Base-by-base conservation (phyloP, 1,140 invertebrate species). In the Cyrtorhinus lividipennis region DNA sequence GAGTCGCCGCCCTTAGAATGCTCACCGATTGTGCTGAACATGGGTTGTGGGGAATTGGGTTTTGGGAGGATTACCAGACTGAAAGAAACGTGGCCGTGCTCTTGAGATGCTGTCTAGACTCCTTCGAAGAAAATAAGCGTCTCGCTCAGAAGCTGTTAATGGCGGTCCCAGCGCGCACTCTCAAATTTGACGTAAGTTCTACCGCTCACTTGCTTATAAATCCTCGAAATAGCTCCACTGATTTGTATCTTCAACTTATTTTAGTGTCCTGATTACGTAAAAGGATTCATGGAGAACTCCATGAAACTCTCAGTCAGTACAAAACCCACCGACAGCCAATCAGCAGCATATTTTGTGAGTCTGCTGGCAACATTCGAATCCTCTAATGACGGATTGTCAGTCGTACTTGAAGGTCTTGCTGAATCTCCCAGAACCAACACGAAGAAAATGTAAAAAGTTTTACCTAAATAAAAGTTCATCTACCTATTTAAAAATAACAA, bases 111-210 rank as follows among this genome's bases (percentile, higher is more conserved):
- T 67, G 64, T 1, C 67, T 76, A n/a, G 88, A 91, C 69, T 85
- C 84, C 8, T 92, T 89, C 71, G 88, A 92, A 73, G 74, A 76
- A 18, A 92, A 90, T 69, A 91, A 92, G 72, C 72, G 75, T 0
- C 73, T 87, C 48, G 82, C 84, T 0, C 72, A 80, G 1, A 71
- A 76, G 8, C 71, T 87, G 26, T 67, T 88, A 3, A 58, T 66
- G 18, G 61, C 66, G 8, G 73, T 79, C 15, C 75, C 72, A 0
- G 53, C 66, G 70, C 44, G 73, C 69, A 15, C 70, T 73, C 22
- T 71, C 68, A 59, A 69, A 78, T 64, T 69, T 73, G 63, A 73
- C 67, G 72, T 75, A 71, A 68, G 44, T 72, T 67, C 48, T 62
- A 38, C 62, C 59, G 46, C 13, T 46, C 38, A 60, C 27, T 63